Conservation (phyloP, 1,140 invertebrate species). For the Samia ricini region DNA sequence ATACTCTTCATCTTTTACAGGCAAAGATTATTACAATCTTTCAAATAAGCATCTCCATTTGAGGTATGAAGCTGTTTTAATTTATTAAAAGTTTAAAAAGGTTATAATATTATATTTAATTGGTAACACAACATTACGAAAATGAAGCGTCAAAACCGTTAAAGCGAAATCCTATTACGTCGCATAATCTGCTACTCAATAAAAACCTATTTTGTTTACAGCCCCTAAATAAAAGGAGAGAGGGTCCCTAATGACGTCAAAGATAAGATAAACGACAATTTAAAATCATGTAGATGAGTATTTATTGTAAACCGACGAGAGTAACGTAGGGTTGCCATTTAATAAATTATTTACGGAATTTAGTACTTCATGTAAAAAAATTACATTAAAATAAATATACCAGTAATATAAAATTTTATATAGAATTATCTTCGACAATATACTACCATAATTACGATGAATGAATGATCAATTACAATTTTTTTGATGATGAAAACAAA, state of each 20-base stretch:
- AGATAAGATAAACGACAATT: conserved; percentile 59
- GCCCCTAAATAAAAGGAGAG: conserved; percentile 9
- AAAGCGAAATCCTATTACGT: conserved; percentile 1
- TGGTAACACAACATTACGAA: not conserved
- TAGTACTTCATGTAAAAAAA: no score
- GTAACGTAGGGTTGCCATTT: not conserved
- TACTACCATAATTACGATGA: no score
- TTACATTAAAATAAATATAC: no score
- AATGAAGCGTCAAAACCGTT: not conserved
- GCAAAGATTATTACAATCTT: no score
- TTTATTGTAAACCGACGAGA: not conserved
- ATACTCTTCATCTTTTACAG: no score
- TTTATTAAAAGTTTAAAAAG: not conserved
- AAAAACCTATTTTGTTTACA: conserved; percentile 10
- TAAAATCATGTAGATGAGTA: conserved; percentile 50
- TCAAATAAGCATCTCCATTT: no score
- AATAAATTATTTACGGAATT: not conserved
- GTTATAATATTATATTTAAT: not conserved
- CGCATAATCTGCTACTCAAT: conserved; percentile 9
- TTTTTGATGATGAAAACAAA: no score
- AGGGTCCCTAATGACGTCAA: conserved; percentile 32
- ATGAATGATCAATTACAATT: no score
- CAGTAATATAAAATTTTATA: no score
- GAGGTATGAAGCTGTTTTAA: not conserved
- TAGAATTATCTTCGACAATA: no score